These are phyloP conservation scores for Platycercus adscitus DNA, from an alignment of 2,113 vertebrate species.

Conservation along the genomic window DNA sequence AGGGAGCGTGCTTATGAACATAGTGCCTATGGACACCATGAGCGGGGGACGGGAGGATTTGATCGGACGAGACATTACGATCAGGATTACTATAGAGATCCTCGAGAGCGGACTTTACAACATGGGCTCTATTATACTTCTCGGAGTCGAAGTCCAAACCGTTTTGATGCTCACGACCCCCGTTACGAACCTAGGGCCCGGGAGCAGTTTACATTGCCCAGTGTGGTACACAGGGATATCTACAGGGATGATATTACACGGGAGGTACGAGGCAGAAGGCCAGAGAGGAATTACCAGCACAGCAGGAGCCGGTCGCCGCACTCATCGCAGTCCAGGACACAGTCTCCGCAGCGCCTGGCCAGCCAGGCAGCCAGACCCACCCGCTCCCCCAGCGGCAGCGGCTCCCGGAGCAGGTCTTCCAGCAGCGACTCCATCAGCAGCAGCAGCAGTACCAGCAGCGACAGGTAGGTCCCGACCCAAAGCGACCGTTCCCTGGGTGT, in stretches of 20 bases:
- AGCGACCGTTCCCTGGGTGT: background rate
- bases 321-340: slow-evolving; percentile 91
- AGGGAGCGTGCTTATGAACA: slow-evolving; percentile 98
- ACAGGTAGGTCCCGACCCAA: slow-evolving; percentile 83
- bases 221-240: slow-evolving; percentile 97
- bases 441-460: slow-evolving; percentile 96
- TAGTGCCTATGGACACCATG: slow-evolving; percentile 98
- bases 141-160: slow-evolving; percentile 94
- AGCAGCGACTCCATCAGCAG: slow-evolving; percentile 98
- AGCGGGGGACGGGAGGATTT: slow-evolving; percentile 92
- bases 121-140: slow-evolving; percentile 92
- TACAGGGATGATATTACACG: slow-evolving; percentile 90
- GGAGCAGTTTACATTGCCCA: slow-evolving; percentile 92
- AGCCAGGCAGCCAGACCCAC: slow-evolving; percentile 87
- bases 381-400: slow-evolving; percentile 90
- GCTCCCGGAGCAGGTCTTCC: slow-evolving; percentile 92
- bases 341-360: slow-evolving; percentile 91
- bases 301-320: slow-evolving; percentile 95
- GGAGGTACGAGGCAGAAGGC: slow-evolving; percentile 88
- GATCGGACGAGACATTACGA: slow-evolving; percentile 98
- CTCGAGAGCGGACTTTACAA: slow-evolving; percentile 92
- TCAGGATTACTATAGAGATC: slow-evolving; percentile 96
- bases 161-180: slow-evolving; percentile 93
- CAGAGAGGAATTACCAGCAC: slow-evolving; percentile 91
- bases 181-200: slow-evolving; percentile 92